Base-by-base conservation (phyloP, 2,888 invertebrate species). In the Andrena hattorfiana region DNA sequence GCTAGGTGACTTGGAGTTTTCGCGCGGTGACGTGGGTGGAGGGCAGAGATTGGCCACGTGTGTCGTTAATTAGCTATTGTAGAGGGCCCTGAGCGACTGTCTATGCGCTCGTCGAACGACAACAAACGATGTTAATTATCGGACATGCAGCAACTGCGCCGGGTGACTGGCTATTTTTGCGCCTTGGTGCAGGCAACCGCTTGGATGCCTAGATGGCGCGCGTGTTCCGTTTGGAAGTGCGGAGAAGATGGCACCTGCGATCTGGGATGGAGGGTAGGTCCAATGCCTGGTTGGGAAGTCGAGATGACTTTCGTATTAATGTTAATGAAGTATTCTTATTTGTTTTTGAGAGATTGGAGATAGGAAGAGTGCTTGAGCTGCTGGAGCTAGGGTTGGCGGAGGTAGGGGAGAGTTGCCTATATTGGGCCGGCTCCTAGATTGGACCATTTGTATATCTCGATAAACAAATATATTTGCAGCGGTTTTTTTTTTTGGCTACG, bases 51-150 rank as follows among this genome's bases (percentile, higher is more conserved):
- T 68, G 79, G 80, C 23, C 23, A 26, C 74, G 74, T 79, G 79
- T 82, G 87, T 81, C 86, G 86, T 87, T 87, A 87, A 87, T 87
- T 87, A 87, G 86, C 86, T 84, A 80, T 86, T 85, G 85, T 75
- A 71, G 59, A 64, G 75, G 51, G 49, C 62, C 64, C 54, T 30
- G 26, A 49, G 49, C 56, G 49, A 42, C 64, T 28, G 64, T 30
- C 76, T 35, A 26, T 76, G 42, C 10, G 49, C 20, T 49, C 30
- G 64, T 35, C 68, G 72, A 66, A 20, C 35, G 56, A 42, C 77
- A 73, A 81, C 82, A 81, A 82, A 75, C 82, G 81, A 75, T 72
- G 81, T 75, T 83, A 81, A 81, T 83, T 81, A 83, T 83, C 71
- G 72, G 72, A 30, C 76, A 81, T 59, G 71, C 66, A 23, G 67